A percentile compares a stretch with the other conserved stretches of the same genome.
These are phyloP conservation scores for Micrasema minimum DNA, from an alignment of 1,140 invertebrate genomes.

Conservation along the genomic window DNA sequence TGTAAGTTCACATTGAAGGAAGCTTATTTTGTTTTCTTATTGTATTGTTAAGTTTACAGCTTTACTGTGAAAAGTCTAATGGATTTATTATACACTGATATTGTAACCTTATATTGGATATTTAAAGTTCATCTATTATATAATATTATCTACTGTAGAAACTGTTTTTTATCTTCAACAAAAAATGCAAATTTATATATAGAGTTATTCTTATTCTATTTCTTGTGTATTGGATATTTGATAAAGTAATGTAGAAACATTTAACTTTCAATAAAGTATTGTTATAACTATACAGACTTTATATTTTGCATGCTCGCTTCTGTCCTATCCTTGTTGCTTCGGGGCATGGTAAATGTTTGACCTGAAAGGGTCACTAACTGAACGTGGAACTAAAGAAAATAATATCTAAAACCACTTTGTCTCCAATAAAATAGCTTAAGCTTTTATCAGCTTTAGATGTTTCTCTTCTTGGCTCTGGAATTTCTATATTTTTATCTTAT, in stretches of 20 bases:
- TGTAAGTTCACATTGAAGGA: constrained; percentile 10
- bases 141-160: constrained; percentile 20
- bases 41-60: constrained; percentile 32
- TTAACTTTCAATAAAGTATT: constrained; percentile 50
- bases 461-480: too few species aligned
- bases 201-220: constrained; percentile 32
- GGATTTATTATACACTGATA: constrained; percentile 13
- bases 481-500: too few species aligned
- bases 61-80: neutral
- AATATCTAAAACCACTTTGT: too few species aligned
- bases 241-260: constrained; percentile 44
- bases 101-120: constrained; percentile 23
- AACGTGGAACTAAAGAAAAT: too few species aligned
- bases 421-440: too few species aligned
- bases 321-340: constrained; percentile 39
- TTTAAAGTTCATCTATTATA: constrained; percentile 23
- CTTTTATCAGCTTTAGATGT: too few species aligned
- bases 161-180: constrained; percentile 9
- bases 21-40: constrained; percentile 19
- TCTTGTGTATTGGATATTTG: constrained; percentile 36
- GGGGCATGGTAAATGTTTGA: constrained; percentile 15
- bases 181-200: constrained; percentile 31
- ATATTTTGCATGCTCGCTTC: constrained; percentile 48
- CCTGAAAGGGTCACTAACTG: neutral
- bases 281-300: constrained; percentile 49